phyloP scores from a whole-genome alignment of 2,888 invertebrate genomes.

The Sphaerophoria rueppellii region DNA sequence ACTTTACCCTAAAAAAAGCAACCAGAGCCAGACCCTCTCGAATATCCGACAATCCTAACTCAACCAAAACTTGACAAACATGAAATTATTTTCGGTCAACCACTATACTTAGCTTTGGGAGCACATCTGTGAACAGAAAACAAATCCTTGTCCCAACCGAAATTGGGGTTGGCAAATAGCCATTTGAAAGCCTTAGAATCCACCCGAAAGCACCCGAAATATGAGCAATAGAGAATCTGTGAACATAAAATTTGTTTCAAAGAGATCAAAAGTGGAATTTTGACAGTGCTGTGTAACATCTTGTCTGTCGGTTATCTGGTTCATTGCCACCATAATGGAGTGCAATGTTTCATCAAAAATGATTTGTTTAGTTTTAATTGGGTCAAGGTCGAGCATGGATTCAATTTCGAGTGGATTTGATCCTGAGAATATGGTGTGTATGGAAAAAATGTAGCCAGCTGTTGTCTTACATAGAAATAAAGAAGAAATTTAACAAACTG shows the following conservation, averaged over 20 bases:
- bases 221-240: conserved; percentile 37
- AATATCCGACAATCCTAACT: conserved; percentile 9
- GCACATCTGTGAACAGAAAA: conserved; percentile 64
- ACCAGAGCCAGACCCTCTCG: no score
- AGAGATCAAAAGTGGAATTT: conserved; percentile 52
- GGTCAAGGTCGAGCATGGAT: background rate
- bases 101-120: conserved; percentile 64
- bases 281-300: conserved; percentile 52
- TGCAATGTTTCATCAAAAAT: conserved; percentile 11
- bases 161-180: conserved; percentile 61
- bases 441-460: background rate
- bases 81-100: conserved; percentile 72
- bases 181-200: conserved; percentile 52
- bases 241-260: conserved; percentile 63
- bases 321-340: conserved; percentile 42
- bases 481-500: no score
- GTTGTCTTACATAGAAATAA: no score
- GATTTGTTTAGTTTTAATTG: conserved; percentile 23
- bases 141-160: conserved; percentile 51
- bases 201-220: conserved; percentile 34
- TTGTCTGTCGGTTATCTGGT: conserved; percentile 56
- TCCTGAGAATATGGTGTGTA: background rate
- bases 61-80: conserved; percentile 61
- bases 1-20: conserved; percentile 1
- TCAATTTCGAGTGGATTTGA: background rate